Evolutionary conservation across 2,797 vertebrate species (phyloP), one percentile per base, ranked within the genome.

Genomic region (Cercopithecus hamlyni): DNA sequence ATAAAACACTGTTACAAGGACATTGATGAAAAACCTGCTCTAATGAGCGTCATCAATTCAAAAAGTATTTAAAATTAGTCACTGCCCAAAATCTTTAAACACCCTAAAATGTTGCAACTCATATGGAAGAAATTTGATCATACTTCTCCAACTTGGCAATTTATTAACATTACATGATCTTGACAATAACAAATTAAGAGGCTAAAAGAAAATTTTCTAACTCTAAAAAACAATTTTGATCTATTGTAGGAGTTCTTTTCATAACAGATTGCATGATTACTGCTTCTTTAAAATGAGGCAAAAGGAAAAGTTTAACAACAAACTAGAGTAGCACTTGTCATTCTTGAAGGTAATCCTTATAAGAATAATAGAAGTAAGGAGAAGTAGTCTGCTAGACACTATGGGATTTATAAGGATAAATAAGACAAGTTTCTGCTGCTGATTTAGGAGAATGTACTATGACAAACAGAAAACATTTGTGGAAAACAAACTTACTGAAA

Each of bases 41-140:
- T 93, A 88, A 81, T 64, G 4, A 7, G 3, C 76, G 0, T 36
- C 45, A 80, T 75, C 36, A 84, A 83, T 80, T 96, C 55, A 85
- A 93, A 43, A 93, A 57, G 7, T 36, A 95, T 77, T 86, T 96
- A 77, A 86, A 85, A 95, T 92, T 92, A 91, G 45, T 92, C 41
- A 88, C 43, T 84, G 20, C 33, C 48, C 70, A 9, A 26, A 83
- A 95, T 64, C 50, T 86, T 90, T 82, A 82, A 92, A 91, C 61
- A 50, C 3, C 64, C n/a, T 72, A 24, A 82, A 92, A 89, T 64
- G 10, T 64, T 89, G 41, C 19, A 91, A 77, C 43, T 77, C 41
- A 61, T n/a, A 76, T 61, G 19, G 95, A 87, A 93, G 41, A 93
- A 82, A 90, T 7, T 88, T 77, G 48, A 64, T 86, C 67, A 92